These are phyloP conservation scores for Agelastica alni DNA, from an alignment of 2,888 invertebrate genomes.

Conservation along the genomic window DNA sequence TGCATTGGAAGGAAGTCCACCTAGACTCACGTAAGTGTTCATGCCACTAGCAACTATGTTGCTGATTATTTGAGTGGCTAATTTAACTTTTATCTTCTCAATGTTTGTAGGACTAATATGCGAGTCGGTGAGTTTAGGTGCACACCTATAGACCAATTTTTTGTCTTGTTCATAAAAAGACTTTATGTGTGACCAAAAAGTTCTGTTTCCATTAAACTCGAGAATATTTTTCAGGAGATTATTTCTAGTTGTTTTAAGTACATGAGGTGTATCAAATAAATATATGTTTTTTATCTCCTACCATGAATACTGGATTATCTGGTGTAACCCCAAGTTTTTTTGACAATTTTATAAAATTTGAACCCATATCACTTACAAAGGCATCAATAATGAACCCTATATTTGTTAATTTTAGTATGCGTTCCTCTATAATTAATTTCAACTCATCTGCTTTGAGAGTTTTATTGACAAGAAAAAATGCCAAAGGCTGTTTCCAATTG, in stretches of 20 bases:
- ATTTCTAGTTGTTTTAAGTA: constrained; percentile 25
- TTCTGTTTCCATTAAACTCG: constrained; percentile 16
- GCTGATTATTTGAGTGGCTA: constrained; percentile 36
- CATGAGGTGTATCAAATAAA: constrained; percentile 20
- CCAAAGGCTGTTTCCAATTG: constrained; percentile 19
- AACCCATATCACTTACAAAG: constrained; percentile 17
- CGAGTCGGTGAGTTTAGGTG: constrained; percentile 32
- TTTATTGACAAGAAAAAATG: constrained; percentile 15
- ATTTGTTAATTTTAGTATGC: constrained; percentile 12
- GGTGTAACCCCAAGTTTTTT: constrained; percentile 10
- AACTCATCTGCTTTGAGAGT: constrained; percentile 5
- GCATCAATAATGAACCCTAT: constrained; percentile 12
- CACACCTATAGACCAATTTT: constrained; percentile 16
- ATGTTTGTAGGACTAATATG: constrained; percentile 35
- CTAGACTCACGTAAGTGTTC: constrained; percentile 30
- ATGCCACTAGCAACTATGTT: constrained; percentile 34
- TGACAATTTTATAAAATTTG: constrained; percentile 18
- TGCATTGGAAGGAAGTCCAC: constrained; percentile 30
- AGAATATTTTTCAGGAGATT: constrained; percentile 32
- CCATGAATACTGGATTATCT: constrained; percentile 13
- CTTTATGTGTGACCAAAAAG: constrained; percentile 28
- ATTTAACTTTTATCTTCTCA: constrained; percentile 37
- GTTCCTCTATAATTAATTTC: constrained; percentile 5
- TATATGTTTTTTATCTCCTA: constrained; percentile 8
- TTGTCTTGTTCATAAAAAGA: constrained; percentile 34